Percentiles rank a stretch among this genome's conserved stretches.
These are phyloP conservation scores for Cyclargus thomasi DNA, from an alignment of 1,140 invertebrate genomes.

Conservation along the genomic window DNA sequence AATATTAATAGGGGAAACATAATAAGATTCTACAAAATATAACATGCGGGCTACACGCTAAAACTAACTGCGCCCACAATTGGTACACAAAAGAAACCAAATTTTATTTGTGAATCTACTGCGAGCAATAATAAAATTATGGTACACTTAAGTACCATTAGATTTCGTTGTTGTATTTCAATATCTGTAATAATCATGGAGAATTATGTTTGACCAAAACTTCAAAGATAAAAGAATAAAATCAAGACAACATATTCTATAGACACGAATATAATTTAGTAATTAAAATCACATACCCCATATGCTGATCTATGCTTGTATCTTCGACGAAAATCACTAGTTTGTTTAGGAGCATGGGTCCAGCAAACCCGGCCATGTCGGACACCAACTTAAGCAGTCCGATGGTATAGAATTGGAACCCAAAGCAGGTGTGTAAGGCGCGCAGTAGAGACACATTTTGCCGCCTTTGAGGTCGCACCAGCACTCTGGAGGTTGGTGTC, in stretches of 20 bases:
- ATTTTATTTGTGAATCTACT: too few species aligned
- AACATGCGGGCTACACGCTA: too few species aligned
- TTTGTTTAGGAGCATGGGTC: slow-evolving; percentile 90
- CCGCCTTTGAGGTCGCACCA: slow-evolving; percentile 46
- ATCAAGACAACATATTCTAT: too few species aligned
- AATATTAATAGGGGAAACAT: too few species aligned
- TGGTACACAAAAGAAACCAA: too few species aligned
- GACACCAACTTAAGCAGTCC: slow-evolving; percentile 91
- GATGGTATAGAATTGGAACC: slow-evolving; percentile 90
- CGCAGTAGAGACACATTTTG: slow-evolving; percentile 80
- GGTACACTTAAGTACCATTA: too few species aligned
- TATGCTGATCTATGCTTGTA: slow-evolving; percentile 77
- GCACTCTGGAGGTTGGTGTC: slow-evolving; percentile 51
- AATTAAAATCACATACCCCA: slow-evolving; percentile 71
- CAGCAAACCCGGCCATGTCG: slow-evolving; percentile 89
- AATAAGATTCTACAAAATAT: too few species aligned
- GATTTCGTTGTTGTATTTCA: too few species aligned
- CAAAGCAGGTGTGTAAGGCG: slow-evolving; percentile 89
- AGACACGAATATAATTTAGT: background rate
- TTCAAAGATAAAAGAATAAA: background rate
- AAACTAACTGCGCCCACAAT: too few species aligned
- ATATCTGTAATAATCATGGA: too few species aligned
- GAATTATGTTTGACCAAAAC: too few species aligned
- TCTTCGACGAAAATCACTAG: slow-evolving; percentile 89
- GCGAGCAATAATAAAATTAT: too few species aligned